phyloP scores from a whole-genome alignment of 2,888 invertebrate species.

The Unio pictorum region DNA sequence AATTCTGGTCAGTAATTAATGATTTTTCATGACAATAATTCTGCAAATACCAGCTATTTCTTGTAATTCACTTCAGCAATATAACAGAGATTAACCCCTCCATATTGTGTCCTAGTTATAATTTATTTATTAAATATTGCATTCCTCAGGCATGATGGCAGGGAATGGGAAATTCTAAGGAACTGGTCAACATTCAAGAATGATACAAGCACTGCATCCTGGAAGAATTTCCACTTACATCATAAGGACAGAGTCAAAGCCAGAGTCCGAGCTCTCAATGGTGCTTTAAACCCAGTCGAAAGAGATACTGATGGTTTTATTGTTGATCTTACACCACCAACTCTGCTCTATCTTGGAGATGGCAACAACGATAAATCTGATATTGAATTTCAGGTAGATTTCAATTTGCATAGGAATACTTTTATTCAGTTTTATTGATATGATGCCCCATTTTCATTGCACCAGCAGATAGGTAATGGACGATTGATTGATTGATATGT shows the following conservation, averaged over 20 bases:
- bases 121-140: no score
- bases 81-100: no score
- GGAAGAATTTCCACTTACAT: constrained; percentile 50
- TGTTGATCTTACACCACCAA: constrained; percentile 55
- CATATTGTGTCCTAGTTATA: no score
- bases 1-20: no score
- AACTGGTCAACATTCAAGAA: constrained; percentile 34
- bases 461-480: no score
- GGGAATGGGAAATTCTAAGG: constrained; percentile 21
- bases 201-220: constrained; percentile 29
- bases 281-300: constrained; percentile 38
- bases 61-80: no score
- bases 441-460: no score
- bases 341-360: constrained; percentile 37
- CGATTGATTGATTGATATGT: no score
- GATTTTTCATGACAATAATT: no score
- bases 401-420: no score
- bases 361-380: constrained; percentile 30
- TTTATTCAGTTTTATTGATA: no score
- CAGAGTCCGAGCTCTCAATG: constrained; percentile 44
- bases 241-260: constrained; percentile 47
- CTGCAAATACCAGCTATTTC: no score
- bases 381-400: constrained; percentile 41
- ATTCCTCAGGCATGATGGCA: not conserved
- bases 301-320: constrained; percentile 39